Conservation (phyloP, 35 echinoderm and acorn worm genomes). For the Hemicentrotus pulcherrimus region DNA sequence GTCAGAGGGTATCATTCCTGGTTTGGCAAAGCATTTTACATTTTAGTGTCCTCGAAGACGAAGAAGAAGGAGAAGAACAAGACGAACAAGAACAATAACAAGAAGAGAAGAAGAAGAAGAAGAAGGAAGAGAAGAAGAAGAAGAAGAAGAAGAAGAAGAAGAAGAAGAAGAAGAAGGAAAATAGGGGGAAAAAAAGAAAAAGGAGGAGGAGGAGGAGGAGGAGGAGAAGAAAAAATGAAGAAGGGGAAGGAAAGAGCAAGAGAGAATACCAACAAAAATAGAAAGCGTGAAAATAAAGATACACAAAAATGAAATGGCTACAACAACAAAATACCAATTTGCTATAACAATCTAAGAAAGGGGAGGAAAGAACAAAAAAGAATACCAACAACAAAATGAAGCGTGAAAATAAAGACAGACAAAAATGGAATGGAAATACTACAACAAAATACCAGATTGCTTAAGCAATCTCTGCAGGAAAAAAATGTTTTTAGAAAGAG, state of each 20-base stretch:
- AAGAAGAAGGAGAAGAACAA: too few species aligned
- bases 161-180: not conserved
- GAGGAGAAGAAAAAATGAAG: not conserved
- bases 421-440: not conserved
- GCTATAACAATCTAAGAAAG: not conserved
- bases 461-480: too few species aligned
- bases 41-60: too few species aligned
- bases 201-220: not conserved
- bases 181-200: not conserved
- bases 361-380: not conserved
- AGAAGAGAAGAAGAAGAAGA: not conserved
- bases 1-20: not conserved
- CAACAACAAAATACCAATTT: too few species aligned
- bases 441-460: too few species aligned
- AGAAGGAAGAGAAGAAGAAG: too few species aligned
- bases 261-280: not conserved
- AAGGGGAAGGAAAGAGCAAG: not conserved
- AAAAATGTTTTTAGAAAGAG: too few species aligned
- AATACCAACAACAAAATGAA: too few species aligned
- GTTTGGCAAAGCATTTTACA: not conserved
- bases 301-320: not conserved
- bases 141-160: not conserved
- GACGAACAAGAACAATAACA: not conserved
- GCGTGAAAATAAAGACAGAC: too few species aligned
- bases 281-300: too few species aligned